Evolutionary conservation across 2,797 vertebrate genomes (phyloP).

Genomic region (Poeciliopsis infans): DNA sequence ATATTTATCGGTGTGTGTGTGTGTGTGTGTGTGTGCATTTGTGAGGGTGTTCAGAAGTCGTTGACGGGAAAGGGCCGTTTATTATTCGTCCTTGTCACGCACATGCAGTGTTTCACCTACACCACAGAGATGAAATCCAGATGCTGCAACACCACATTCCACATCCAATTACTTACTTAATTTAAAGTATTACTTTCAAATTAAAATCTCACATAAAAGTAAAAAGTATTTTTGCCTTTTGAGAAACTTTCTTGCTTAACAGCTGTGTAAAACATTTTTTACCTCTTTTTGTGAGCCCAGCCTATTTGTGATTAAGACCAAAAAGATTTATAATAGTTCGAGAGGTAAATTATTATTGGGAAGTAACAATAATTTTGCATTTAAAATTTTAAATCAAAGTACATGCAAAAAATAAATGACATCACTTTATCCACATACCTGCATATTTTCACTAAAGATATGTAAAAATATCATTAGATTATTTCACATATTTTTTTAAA

Average conservation of each 20-base stretch:
- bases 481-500: background rate
- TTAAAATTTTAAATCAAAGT: background rate
- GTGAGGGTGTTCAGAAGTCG: conserved; percentile 13
- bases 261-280: conserved; percentile 10
- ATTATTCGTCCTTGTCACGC: conserved; percentile 26
- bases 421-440: background rate
- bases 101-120: background rate
- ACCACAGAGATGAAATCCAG: background rate
- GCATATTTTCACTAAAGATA: background rate
- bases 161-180: background rate
- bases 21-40: background rate
- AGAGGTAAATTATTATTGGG: background rate
- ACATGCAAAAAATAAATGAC: background rate
- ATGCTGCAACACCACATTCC: background rate
- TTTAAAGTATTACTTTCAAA: background rate
- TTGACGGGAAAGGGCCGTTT: conserved; percentile 23
- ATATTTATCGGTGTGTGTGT: background rate
- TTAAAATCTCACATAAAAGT: background rate
- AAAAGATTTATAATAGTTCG: conserved; percentile 20
- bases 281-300: background rate
- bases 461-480: background rate
- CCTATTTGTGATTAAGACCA: background rate
- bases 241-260: conserved; percentile 24
- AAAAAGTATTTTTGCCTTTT: background rate
- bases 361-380: background rate